Evolutionary conservation across 2,888 invertebrate genomes (phyloP).

Genomic region (Ichneumoninae sp.): DNA sequence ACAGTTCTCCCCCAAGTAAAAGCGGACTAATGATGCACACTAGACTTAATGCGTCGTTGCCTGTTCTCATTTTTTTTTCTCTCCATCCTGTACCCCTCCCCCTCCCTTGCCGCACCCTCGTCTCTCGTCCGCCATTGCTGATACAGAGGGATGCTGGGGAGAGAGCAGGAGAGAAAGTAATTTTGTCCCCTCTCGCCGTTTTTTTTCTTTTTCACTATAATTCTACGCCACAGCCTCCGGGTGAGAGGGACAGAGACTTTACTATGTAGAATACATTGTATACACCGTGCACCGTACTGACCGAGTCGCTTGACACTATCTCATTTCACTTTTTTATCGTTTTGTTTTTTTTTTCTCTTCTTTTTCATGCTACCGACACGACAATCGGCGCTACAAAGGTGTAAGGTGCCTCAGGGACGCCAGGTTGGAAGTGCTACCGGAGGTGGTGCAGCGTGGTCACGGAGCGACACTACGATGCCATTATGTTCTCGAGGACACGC

Average conservation of each 20-base stretch:
- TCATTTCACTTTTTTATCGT: constrained; percentile 66
- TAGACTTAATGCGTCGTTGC: constrained; percentile 74
- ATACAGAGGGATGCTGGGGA: background rate
- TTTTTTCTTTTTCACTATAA: constrained; percentile 19
- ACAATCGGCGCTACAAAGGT: constrained; percentile 81
- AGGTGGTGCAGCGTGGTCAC: constrained; percentile 88
- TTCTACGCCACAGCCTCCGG: constrained; percentile 18
- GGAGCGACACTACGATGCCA: constrained; percentile 90
- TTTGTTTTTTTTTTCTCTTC: constrained; percentile 26
- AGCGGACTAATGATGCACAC: constrained; percentile 79
- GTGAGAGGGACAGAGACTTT: background rate
- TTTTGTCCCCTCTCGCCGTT: background rate
- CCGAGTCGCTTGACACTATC: constrained; percentile 51
- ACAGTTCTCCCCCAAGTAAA: constrained; percentile 73
- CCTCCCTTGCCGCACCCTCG: background rate
- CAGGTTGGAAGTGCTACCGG: constrained; percentile 89
- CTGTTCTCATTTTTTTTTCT: constrained; percentile 62
- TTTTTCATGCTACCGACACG: constrained; percentile 18
- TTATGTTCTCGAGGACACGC: constrained; percentile 91
- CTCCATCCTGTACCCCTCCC: background rate
- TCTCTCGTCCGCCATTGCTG: background rate
- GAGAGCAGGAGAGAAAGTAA: constrained; percentile 5
- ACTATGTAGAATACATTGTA: constrained; percentile 17
- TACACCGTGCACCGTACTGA: constrained; percentile 23
- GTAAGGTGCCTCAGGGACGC: constrained; percentile 90